A percentile compares a stretch with the other conserved stretches of the same genome.
These are phyloP conservation scores for Gallinago jamesoni DNA, from an alignment of 2,113 vertebrate species.

Conservation along the genomic window DNA sequence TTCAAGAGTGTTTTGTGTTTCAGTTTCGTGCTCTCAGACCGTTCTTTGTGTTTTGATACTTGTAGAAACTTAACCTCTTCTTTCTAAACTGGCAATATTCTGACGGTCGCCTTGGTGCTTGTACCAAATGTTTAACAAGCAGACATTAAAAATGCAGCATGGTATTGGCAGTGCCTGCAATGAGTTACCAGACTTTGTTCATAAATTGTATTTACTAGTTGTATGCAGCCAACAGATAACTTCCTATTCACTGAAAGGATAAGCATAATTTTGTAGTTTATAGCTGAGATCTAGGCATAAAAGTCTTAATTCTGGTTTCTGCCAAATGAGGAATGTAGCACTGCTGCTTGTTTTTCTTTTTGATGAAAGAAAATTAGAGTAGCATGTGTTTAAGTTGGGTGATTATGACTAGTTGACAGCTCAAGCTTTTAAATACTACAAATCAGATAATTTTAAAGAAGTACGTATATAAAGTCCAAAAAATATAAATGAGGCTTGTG, in stretches of 20 bases:
- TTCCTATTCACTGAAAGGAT: not conserved
- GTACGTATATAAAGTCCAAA: not conserved
- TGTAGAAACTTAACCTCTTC: not conserved
- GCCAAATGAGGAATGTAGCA: not conserved
- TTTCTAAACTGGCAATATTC: not conserved
- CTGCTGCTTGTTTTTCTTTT: not conserved
- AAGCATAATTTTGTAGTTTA: not conserved
- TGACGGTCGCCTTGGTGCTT: not conserved
- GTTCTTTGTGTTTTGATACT: conserved; percentile 10
- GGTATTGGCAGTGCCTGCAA: not conserved
- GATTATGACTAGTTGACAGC: not conserved
- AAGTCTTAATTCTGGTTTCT: not conserved
- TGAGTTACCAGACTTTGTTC: not conserved
- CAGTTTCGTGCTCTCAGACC: not conserved
- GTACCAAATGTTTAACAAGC: not conserved
- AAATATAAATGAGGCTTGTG: not conserved
- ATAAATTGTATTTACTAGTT: not conserved
- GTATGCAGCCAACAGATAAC: not conserved
- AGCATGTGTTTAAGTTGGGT: not conserved
- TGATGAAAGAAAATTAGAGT: not conserved
- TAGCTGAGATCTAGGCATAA: not conserved
- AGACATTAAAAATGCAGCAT: not conserved
- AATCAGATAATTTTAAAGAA: not conserved
- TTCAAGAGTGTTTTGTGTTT: conserved; percentile 25
- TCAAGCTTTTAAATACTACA: not conserved